A percentile compares a stretch with the other conserved stretches of the same genome.
Conservation (phyloP, 2,888 invertebrate genomes). For the Amphimallon solstitiale region DNA sequence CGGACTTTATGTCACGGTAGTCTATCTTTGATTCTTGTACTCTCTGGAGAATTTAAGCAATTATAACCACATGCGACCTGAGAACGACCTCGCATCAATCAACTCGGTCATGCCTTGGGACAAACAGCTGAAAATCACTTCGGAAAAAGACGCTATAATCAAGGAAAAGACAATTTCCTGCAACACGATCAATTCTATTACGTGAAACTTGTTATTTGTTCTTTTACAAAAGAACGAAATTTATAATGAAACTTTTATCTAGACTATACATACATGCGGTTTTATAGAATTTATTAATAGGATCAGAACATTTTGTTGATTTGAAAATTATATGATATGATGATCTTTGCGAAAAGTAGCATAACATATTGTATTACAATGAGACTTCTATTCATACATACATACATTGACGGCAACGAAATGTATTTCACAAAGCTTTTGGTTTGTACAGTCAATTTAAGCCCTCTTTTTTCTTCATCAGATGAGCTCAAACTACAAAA, state of each 20-base stretch:
- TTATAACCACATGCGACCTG: slow-evolving; percentile 65
- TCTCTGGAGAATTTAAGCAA: slow-evolving; percentile 58
- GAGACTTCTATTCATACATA: slow-evolving; percentile 10
- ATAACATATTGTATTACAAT: no score
- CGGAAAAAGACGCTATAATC: slow-evolving; percentile 36
- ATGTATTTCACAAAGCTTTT: slow-evolving; percentile 38
- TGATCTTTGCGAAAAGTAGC: no score
- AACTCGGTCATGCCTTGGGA: slow-evolving; percentile 54
- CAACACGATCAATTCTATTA: slow-evolving; percentile 27
- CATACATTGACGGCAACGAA: not conserved
- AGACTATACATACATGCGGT: no score
- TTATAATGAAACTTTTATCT: no score
- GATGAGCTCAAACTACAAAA: slow-evolving; percentile 49
- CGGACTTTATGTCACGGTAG: slow-evolving; percentile 38
- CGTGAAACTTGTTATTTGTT: slow-evolving; percentile 23
- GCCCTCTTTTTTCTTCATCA: slow-evolving; percentile 50
- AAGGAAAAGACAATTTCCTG: slow-evolving; percentile 30
- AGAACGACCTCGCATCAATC: slow-evolving; percentile 59
- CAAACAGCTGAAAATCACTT: slow-evolving; percentile 46
- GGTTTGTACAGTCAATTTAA: slow-evolving; percentile 55
- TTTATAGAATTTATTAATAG: no score
- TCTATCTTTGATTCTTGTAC: slow-evolving; percentile 44
- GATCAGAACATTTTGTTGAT: no score
- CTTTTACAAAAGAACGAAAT: not conserved
- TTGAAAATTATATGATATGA: no score